phyloP scores from a whole-genome alignment of 2,888 invertebrate genomes.

The Clanis bilineata region DNA sequence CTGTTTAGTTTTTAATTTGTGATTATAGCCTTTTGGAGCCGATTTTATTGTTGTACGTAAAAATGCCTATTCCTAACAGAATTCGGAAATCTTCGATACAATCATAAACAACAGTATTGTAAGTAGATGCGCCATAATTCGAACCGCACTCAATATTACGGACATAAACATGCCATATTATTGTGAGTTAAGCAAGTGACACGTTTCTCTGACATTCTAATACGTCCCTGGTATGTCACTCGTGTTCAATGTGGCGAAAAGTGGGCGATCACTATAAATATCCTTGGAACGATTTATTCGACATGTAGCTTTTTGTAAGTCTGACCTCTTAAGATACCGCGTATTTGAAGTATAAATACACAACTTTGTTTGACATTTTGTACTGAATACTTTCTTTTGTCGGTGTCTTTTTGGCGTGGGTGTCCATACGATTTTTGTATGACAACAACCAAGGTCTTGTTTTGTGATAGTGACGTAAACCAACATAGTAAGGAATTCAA shows the following conservation, averaged over 20 bases:
- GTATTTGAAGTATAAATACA: neutral
- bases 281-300: slow-evolving; percentile 6
- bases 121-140: neutral
- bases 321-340: slow-evolving; percentile 1
- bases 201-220: slow-evolving; percentile 11
- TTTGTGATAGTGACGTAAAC: no score
- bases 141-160: neutral
- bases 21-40: no score
- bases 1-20: no score
- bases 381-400: neutral
- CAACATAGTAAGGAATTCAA: no score
- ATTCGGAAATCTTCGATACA: no score
- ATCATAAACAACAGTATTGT: neutral
- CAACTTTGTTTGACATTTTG: neutral
- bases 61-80: no score
- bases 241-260: slow-evolving; percentile 9
- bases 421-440: neutral
- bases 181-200: neutral
- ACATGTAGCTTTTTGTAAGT: neutral
- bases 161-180: neutral
- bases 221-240: slow-evolving; percentile 4
- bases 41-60: no score
- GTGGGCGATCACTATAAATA: slow-evolving; percentile 12
- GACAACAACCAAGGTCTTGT: neutral
- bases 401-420: neutral